A percentile compares a stretch with the other conserved stretches of the same genome.
phyloP scores from a whole-genome alignment of 2,113 vertebrate genomes.

The Anas platyrhynchos region DNA sequence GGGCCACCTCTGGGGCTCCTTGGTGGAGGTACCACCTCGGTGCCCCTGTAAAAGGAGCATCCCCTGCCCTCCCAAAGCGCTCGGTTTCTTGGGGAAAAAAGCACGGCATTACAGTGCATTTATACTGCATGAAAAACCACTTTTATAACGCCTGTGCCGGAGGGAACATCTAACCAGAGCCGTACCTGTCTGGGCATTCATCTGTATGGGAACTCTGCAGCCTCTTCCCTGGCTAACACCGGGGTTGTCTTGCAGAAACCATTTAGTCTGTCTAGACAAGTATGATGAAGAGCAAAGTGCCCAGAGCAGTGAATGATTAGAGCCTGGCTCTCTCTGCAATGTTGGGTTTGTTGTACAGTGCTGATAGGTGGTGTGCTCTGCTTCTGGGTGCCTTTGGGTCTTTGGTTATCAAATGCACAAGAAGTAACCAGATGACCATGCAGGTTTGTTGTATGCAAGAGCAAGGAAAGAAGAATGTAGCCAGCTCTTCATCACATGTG shows the following conservation, averaged over 20 bases:
- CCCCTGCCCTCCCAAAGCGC: not conserved
- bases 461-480: not conserved
- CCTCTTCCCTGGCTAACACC: not conserved
- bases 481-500: not conserved
- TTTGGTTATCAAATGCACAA: not conserved
- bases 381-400: not conserved
- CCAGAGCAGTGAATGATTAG: not conserved
- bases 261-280: constrained; percentile 51
- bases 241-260: constrained; percentile 10
- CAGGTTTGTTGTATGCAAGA: not conserved
- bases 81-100: not conserved
- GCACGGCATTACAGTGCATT: not conserved
- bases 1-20: not conserved
- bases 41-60: not conserved
- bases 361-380: not conserved
- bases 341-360: not conserved
- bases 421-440: not conserved
- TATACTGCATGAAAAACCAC: not conserved
- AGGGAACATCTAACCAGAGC: not conserved
- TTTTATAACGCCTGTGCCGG: not conserved
- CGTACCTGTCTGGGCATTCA: not conserved
- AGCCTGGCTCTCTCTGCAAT: not conserved
- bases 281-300: constrained; percentile 15
- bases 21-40: rapidly evolving
- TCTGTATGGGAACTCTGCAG: constrained; percentile 20